Base-by-base conservation (phyloP, 2,113 vertebrate species). In the Catharus fuscescens region DNA sequence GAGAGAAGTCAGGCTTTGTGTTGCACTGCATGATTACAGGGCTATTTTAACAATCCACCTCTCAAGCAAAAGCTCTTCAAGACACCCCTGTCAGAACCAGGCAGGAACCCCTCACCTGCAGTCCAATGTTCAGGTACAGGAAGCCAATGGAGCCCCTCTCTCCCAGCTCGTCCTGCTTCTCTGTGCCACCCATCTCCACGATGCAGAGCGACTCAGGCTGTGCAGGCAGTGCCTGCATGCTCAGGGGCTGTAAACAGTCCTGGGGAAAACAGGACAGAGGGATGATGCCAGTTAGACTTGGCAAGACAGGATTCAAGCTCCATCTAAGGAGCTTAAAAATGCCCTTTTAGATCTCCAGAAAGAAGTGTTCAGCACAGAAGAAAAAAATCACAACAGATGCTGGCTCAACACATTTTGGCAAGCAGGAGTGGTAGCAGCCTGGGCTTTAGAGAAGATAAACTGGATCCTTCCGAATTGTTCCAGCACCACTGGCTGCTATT, bases 121-220 rank as follows among this genome's bases (percentile, higher is more conserved):
- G 97, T 12, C 99, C 99, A 12, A 99, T 99, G 97, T 99, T 99
- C 76, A 99, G 98, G 97, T 99, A 99, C 5, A 99, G 98, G 95
- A 99, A 99, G 66, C 99, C 99, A 23, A 99, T 99, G 92, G 99
- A 98, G 69, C 99, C 99, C 38, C 99, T 98, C 90, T 99, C 99
- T 50, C 99, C 99, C 31, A 99, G 96, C 73, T 99, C 99, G 5
- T 99, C 99, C 95, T 99, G 99, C 92, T 99, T 99, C 97, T 99
- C 99, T 0, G 99, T 98, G 5, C 99, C 99, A 26, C 99, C 99
- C 99, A 99, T 99, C 97, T 99, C 99, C 88, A 99, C 99, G 1
- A 99, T 99, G 62, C 99, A 99, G 57, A 99, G 97, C 1, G 99
- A 99, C 89, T 99, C 99, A 0, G 99, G 99, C 96, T 99, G 99